Percentiles rank a stretch among this genome's conserved stretches.
Evolutionary conservation across 2,797 vertebrate genomes (phyloP).

Genomic region (Notolabrus celidotus): DNA sequence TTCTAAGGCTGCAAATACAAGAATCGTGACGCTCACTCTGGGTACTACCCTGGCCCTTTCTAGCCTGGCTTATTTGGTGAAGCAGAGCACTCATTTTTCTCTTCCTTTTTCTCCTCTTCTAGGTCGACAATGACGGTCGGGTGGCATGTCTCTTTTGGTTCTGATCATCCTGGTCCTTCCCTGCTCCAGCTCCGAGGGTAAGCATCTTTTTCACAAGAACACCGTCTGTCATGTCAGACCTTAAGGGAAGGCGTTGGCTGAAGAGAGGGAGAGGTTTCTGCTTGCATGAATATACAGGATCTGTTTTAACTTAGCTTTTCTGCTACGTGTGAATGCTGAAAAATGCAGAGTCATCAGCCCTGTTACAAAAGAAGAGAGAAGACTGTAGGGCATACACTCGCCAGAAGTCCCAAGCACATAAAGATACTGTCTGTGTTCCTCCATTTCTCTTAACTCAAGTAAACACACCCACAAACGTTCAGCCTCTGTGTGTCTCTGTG

Average conservation of each 20-base stretch:
- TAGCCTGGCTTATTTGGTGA: background rate
- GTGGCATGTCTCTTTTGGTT: conserved; percentile 88
- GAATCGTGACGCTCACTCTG: conserved; percentile 10
- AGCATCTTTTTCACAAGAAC: conserved; percentile 62
- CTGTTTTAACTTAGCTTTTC: conserved; percentile 9
- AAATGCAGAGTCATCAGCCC: background rate
- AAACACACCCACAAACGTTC: conserved; percentile 33
- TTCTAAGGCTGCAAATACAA: conserved; percentile 5
- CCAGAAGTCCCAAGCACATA: conserved; percentile 16
- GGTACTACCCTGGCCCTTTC: background rate
- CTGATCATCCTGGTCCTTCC: conserved; percentile 86
- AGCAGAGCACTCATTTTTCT: conserved; percentile 9
- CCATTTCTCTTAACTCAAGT: conserved; percentile 18
- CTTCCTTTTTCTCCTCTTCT: conserved; percentile 21
- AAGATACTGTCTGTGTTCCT: conserved; percentile 11
- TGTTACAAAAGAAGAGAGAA: conserved; percentile 20
- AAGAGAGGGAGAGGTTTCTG: background rate
- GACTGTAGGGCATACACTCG: conserved; percentile 19
- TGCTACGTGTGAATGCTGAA: conserved; percentile 18
- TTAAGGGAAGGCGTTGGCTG: conserved; percentile 2
- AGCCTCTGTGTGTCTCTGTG: conserved; percentile 38
- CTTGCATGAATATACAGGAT: conserved; percentile 16
- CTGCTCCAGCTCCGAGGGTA: conserved; percentile 89
- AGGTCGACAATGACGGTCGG: conserved; percentile 87
- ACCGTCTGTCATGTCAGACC: conserved; percentile 22